Evolutionary conservation across 23 tunicate genomes (phyloP).

Genomic region (Clavelina lepadiformis): DNA sequence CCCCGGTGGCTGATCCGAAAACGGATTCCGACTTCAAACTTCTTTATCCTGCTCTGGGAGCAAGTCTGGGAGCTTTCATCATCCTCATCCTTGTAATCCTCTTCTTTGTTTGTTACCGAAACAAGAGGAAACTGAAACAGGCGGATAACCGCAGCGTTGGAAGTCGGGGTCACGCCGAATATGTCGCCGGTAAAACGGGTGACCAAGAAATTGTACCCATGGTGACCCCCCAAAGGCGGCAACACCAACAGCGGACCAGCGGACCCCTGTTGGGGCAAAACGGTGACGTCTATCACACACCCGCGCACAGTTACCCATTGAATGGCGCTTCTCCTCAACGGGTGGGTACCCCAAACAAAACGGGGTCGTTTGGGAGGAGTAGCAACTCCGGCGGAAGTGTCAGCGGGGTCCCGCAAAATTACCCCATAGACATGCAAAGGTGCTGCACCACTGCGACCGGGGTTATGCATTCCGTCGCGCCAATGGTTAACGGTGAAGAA

Average conservation of each 20-base stretch:
- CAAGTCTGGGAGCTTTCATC: no score
- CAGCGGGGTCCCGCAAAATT: slow-evolving; percentile 18
- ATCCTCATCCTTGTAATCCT: no score
- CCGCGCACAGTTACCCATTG: background rate
- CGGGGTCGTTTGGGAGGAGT: slow-evolving; percentile 51
- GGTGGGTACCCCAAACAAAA: slow-evolving; percentile 44
- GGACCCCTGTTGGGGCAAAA: slow-evolving; percentile 21
- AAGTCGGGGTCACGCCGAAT: background rate
- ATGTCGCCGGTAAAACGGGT: background rate
- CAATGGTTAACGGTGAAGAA: no score
- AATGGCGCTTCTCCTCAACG: slow-evolving; percentile 7
- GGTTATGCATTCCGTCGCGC: no score
- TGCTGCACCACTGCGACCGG: slow-evolving; percentile 41
- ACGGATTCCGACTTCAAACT: no score
- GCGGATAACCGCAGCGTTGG: background rate
- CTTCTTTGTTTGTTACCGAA: background rate
- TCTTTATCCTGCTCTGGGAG: no score
- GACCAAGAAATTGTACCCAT: slow-evolving; percentile 26
- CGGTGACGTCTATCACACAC: slow-evolving; percentile 7
- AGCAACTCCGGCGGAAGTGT: slow-evolving; percentile 64
- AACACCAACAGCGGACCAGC: no score
- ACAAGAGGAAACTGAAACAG: background rate
- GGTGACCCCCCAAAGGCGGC: slow-evolving; percentile 1
- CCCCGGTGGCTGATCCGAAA: no score
- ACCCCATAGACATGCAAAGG: slow-evolving; percentile 28